These are phyloP conservation scores for Rhinogobius similis DNA, from an alignment of 2,113 vertebrate genomes.

Conservation along the genomic window DNA sequence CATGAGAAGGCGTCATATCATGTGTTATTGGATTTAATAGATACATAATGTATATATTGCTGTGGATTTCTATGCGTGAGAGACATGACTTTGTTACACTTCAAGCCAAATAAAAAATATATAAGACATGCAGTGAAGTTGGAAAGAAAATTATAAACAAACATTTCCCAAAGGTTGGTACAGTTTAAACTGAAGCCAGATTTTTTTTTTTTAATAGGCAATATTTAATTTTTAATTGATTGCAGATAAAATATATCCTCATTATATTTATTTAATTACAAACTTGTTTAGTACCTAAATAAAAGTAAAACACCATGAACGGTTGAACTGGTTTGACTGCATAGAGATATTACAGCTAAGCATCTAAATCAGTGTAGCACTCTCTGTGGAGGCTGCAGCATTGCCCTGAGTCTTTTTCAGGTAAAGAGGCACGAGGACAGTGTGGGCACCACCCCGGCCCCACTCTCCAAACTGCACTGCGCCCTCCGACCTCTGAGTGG, in stretches of 20 bases:
- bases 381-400: constrained; percentile 70
- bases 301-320: background rate
- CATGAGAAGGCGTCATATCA: constrained; percentile 5
- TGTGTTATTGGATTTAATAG: constrained; percentile 27
- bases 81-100: background rate
- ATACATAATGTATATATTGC: constrained; percentile 11
- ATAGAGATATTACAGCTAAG: constrained; percentile 41
- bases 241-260: background rate
- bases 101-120: background rate
- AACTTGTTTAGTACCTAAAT: background rate
- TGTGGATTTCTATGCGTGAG: background rate
- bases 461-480: constrained; percentile 66
- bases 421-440: constrained; percentile 71
- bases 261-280: background rate
- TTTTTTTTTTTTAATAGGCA: no score
- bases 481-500: constrained; percentile 72
- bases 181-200: background rate
- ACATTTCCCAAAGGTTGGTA: background rate
- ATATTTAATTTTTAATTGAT: background rate
- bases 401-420: constrained; percentile 62
- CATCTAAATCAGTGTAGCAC: constrained; percentile 51
- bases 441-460: constrained; percentile 71
- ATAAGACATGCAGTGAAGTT: background rate
- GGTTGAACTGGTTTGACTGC: background rate
- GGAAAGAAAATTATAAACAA: background rate